Evolutionary conservation across 2,888 invertebrate species (phyloP).

Genomic region (Chironomus tentans): DNA sequence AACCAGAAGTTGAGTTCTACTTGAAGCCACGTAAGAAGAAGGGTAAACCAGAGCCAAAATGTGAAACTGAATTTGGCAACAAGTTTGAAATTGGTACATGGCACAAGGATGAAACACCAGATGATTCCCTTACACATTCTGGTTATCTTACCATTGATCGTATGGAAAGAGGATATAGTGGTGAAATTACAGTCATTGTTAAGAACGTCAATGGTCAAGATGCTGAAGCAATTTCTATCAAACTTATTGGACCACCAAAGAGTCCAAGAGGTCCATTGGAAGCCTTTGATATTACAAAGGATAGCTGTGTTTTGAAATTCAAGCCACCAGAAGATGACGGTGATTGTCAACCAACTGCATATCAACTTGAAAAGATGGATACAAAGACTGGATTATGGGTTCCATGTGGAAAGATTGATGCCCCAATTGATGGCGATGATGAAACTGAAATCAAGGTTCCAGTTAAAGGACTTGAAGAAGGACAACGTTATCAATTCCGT

Average conservation of each 20-base stretch:
- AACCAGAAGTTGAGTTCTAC: constrained; percentile 61
- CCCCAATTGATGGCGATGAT: constrained; percentile 52
- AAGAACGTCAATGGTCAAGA: constrained; percentile 91
- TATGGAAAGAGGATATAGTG: constrained; percentile 8
- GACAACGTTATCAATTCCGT: constrained; percentile 94
- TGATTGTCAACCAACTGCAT: constrained; percentile 82
- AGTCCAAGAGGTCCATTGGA: constrained; percentile 79
- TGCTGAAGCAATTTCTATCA: constrained; percentile 78
- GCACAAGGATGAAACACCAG: constrained; percentile 17
- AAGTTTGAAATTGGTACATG: constrained; percentile 20
- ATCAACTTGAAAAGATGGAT: constrained; percentile 92
- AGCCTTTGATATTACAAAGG: constrained; percentile 81
- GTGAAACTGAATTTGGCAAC: constrained; percentile 25
- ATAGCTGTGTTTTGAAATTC: constrained; percentile 90
- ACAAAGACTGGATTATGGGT: constrained; percentile 77
- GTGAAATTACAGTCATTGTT: constrained; percentile 22
- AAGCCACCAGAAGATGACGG: constrained; percentile 94
- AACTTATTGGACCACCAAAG: constrained; percentile 57
- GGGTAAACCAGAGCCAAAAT: constrained; percentile 9
- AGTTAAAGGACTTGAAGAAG: constrained; percentile 73
- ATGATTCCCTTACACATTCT: constrained; percentile 7
- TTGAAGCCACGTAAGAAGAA: constrained; percentile 24
- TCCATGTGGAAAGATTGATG: constrained; percentile 74
- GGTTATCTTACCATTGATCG: constrained; percentile 19
- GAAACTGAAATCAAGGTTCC: constrained; percentile 73